These are phyloP conservation scores for Neogale vison DNA, from an alignment of 2,113 vertebrate genomes.

Conservation along the genomic window DNA sequence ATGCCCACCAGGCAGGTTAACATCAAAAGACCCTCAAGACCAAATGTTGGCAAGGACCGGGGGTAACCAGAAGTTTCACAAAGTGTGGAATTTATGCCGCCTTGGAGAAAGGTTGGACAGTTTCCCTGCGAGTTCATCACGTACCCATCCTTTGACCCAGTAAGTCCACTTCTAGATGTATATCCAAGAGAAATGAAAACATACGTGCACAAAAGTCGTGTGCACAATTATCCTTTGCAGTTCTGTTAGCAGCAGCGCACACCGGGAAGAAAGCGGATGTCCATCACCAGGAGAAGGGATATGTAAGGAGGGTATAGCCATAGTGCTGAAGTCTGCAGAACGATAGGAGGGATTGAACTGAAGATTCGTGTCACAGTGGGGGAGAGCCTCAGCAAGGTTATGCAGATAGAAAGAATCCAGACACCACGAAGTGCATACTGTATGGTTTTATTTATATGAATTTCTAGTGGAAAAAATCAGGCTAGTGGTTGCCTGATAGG, in stretches of 20 bases:
- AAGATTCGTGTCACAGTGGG: fast-evolving
- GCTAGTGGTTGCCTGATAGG: background rate
- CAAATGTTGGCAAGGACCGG: background rate
- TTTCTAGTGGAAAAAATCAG: background rate
- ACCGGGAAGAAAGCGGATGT: background rate
- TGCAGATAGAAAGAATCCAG: background rate
- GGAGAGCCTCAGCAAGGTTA: background rate
- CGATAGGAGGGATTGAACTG: background rate
- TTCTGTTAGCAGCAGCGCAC: background rate
- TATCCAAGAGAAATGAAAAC: background rate
- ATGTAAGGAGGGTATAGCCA: fast-evolving
- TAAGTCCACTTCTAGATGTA: background rate
- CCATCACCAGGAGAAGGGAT: background rate
- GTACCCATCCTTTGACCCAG: background rate
- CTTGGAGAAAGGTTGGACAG: background rate
- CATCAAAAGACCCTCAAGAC: background rate
- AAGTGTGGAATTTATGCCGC: too few relatives aligned
- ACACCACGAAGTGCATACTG: fast-evolving
- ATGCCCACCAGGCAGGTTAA: background rate
- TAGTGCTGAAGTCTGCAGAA: fast-evolving
- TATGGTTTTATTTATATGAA: background rate
- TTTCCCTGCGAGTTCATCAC: background rate
- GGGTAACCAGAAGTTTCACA: background rate
- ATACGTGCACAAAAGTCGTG: fast-evolving
- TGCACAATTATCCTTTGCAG: background rate